Percentiles rank a stretch among this genome's conserved stretches.
Evolutionary conservation across 2,113 vertebrate genomes (phyloP).

Genomic region (Carassius gibelio): DNA sequence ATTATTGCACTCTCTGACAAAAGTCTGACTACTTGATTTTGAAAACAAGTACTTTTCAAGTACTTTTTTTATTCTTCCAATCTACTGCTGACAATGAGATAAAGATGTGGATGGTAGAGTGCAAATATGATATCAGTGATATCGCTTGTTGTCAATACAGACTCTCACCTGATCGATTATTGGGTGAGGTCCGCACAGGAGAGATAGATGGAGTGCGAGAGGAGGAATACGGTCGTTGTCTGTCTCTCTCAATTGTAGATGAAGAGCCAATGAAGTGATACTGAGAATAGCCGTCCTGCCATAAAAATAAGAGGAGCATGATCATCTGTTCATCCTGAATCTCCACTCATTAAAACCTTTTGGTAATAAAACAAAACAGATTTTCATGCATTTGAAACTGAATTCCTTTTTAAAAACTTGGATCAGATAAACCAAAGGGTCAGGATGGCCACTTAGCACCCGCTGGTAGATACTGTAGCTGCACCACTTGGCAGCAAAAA

Average conservation of each 20-base stretch:
- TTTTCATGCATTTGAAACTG: background rate
- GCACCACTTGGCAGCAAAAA: background rate
- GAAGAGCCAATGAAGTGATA: slow-evolving; percentile 98
- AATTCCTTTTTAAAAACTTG: background rate
- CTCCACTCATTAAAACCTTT: background rate
- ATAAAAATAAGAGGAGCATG: slow-evolving; percentile 29
- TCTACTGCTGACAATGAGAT: slow-evolving; percentile 1
- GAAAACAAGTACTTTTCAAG: background rate
- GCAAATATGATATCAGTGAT: background rate
- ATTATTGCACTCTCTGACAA: background rate
- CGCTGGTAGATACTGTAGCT: background rate
- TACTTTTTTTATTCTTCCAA: background rate
- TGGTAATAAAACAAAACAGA: background rate
- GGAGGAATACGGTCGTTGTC: slow-evolving; percentile 96
- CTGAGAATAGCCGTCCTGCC: slow-evolving; percentile 96
- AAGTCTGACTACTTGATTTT: background rate
- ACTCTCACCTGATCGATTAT: slow-evolving; percentile 94
- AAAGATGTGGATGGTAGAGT: background rate
- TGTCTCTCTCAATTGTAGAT: slow-evolving; percentile 95
- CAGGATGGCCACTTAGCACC: background rate
- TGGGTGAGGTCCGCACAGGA: slow-evolving; percentile 93
- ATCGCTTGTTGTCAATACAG: background rate
- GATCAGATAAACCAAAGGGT: background rate
- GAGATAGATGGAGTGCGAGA: slow-evolving; percentile 98
- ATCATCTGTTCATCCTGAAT: background rate